Conservation (phyloP, 1,140 invertebrate species). For the Caenorhabditis tropicalis region DNA sequence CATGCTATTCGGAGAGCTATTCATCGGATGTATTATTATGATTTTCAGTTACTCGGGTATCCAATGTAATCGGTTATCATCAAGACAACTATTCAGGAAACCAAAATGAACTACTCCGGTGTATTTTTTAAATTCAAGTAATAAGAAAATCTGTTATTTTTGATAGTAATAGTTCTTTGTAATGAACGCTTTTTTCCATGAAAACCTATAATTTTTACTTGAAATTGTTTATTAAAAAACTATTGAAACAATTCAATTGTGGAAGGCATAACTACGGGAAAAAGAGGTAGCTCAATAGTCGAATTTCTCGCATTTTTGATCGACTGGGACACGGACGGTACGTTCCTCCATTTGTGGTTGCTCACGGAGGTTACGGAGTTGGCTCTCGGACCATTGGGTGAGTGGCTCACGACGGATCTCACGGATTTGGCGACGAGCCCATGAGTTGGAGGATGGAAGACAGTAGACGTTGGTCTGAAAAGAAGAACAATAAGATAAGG, state of each 20-base stretch:
- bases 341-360: constrained; percentile 26
- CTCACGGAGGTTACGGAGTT: not conserved
- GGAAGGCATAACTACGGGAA: not conserved
- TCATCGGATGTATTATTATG: not conserved
- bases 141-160: no score
- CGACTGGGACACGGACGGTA: constrained; percentile 14
- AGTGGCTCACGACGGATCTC: constrained; percentile 24
- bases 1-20: not conserved
- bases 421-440: constrained; percentile 20
- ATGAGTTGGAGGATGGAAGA: constrained; percentile 33
- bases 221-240: constrained; percentile 15
- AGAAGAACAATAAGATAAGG: not conserved
- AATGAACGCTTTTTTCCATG: not conserved
- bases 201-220: not conserved
- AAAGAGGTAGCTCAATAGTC: constrained; percentile 28
- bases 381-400: not conserved
- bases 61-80: not conserved
- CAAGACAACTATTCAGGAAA: no score
- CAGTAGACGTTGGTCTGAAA: constrained; percentile 24
- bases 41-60: not conserved
- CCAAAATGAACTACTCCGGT: no score
- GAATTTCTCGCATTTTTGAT: constrained; percentile 23
- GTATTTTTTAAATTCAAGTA: no score
- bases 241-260: constrained; percentile 8
- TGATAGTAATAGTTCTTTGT: no score